Conservation (phyloP, 1,140 invertebrate species). For the Bactericera cockerelli region DNA sequence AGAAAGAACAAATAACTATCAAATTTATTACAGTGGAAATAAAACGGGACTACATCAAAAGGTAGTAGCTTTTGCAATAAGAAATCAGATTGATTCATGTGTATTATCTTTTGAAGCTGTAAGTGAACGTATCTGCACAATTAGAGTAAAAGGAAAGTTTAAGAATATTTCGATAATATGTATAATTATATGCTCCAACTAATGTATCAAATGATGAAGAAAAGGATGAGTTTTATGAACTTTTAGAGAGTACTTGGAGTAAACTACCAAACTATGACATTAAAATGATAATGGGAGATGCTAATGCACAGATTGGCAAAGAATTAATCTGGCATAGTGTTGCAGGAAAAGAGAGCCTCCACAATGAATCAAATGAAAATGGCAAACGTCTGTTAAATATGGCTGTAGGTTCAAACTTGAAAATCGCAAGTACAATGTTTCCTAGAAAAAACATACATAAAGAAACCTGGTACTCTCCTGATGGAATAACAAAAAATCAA, state of each 20-base stretch:
- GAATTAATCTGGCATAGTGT: constrained; percentile 2
- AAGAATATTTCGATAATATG: constrained; percentile 15
- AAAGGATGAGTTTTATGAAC: constrained; percentile 17
- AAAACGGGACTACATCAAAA: constrained; percentile 4
- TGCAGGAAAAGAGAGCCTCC: too few species aligned
- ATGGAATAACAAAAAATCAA: too few species aligned
- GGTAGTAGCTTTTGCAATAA: constrained; percentile 13
- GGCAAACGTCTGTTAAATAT: constrained; percentile 1
- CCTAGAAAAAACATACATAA: constrained; percentile 23
- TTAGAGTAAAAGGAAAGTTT: constrained; percentile 12
- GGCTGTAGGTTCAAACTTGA: constrained; percentile 4
- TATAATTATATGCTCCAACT: constrained; percentile 15
- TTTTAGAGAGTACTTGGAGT: not conserved
- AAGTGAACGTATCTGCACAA: constrained; percentile 16
- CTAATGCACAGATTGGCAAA: constrained; percentile 16
- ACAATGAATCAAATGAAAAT: constrained; percentile 11
- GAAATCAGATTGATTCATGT: constrained; percentile 4
- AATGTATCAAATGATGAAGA: constrained; percentile 14
- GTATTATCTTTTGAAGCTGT: constrained; percentile 14
- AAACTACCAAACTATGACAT: constrained; percentile 12
- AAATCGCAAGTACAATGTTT: not conserved
- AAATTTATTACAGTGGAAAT: constrained; percentile 14
- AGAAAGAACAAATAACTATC: not conserved
- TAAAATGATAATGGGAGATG: constrained; percentile 16
- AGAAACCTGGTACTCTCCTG: constrained; percentile 18